Evolutionary conservation across 2,888 invertebrate genomes (phyloP).

Genomic region (Dryomyza anilis): DNA sequence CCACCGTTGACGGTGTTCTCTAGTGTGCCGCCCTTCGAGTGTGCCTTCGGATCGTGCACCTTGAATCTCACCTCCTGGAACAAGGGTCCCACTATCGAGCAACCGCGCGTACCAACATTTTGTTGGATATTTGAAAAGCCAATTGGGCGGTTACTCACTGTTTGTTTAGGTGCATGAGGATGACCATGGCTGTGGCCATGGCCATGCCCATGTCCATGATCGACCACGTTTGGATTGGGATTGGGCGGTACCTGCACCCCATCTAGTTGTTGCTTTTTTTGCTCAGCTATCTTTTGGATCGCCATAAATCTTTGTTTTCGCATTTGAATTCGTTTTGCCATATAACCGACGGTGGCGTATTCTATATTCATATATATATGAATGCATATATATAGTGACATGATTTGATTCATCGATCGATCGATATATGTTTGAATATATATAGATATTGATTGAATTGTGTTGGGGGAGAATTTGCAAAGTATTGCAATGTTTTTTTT

Average conservation of each 20-base stretch:
- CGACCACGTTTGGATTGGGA: slow-evolving; percentile 71
- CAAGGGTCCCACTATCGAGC: slow-evolving; percentile 69
- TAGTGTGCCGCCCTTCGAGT: slow-evolving; percentile 88
- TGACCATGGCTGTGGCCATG: slow-evolving; percentile 63
- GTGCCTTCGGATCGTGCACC: slow-evolving; percentile 91
- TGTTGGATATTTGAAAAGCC: slow-evolving; percentile 63
- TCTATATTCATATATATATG: slow-evolving; percentile 66
- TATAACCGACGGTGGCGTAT: slow-evolving; percentile 97
- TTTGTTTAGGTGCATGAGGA: slow-evolving; percentile 63
- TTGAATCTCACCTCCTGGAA: slow-evolving; percentile 95
- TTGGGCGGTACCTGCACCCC: slow-evolving; percentile 77
- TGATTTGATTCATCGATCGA: slow-evolving; percentile 19
- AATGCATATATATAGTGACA: slow-evolving; percentile 9
- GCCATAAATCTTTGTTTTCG: slow-evolving; percentile 89
- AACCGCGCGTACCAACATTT: slow-evolving; percentile 64
- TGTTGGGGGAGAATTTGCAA: slow-evolving; percentile 24
- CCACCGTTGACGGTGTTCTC: slow-evolving; percentile 90
- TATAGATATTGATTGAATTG: slow-evolving; percentile 21
- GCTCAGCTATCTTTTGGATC: slow-evolving; percentile 89
- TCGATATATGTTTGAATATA: slow-evolving; percentile 23
- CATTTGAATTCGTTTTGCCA: slow-evolving; percentile 97
- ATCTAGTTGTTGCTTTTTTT: slow-evolving; percentile 86
- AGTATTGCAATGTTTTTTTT: slow-evolving; percentile 32
- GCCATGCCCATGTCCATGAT: slow-evolving; percentile 61
- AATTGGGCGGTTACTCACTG: slow-evolving; percentile 63